phyloP scores from a whole-genome alignment of 2,797 vertebrate genomes.

The Melanotaenia maccullochi region DNA sequence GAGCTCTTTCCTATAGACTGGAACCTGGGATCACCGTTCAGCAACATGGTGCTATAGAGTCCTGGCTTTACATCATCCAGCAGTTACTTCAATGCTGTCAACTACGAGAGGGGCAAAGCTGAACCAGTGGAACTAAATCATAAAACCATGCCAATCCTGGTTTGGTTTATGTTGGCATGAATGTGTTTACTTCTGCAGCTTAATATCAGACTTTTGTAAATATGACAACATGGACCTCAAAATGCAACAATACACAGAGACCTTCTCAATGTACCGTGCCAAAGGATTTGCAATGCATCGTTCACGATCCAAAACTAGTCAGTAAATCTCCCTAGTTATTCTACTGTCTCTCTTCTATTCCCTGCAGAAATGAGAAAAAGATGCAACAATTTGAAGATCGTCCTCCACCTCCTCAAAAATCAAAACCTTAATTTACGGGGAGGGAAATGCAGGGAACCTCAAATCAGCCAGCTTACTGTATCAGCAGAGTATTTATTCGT shows the following conservation, averaged over 20 bases:
- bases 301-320: conserved; percentile 24
- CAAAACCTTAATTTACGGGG: conserved; percentile 46
- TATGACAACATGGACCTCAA: conserved; percentile 74
- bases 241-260: conserved; percentile 67
- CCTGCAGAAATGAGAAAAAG: conserved; percentile 31
- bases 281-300: conserved; percentile 67
- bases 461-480: conserved; percentile 56
- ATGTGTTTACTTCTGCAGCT: conserved; percentile 69
- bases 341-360: conserved; percentile 37
- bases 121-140: conserved; percentile 57
- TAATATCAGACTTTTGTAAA: conserved; percentile 67
- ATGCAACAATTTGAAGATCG: conserved; percentile 44
- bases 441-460: conserved; percentile 56
- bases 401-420: conserved; percentile 44
- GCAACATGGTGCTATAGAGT: conserved; percentile 62
- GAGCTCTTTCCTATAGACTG: conserved; percentile 65
- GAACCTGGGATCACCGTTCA: conserved; percentile 63
- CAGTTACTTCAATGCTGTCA: conserved; percentile 54
- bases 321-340: conserved; percentile 30
- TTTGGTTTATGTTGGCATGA: conserved; percentile 57
- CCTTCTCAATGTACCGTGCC: conserved; percentile 77
- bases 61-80: conserved; percentile 68
- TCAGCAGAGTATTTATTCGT: conserved; percentile 56
- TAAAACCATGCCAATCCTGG: conserved; percentile 51
- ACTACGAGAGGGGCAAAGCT: conserved; percentile 51